Percentiles rank a stretch among this genome's conserved stretches.
phyloP scores from a whole-genome alignment of 2,888 invertebrate genomes.

The Plagiodera versicolora region DNA sequence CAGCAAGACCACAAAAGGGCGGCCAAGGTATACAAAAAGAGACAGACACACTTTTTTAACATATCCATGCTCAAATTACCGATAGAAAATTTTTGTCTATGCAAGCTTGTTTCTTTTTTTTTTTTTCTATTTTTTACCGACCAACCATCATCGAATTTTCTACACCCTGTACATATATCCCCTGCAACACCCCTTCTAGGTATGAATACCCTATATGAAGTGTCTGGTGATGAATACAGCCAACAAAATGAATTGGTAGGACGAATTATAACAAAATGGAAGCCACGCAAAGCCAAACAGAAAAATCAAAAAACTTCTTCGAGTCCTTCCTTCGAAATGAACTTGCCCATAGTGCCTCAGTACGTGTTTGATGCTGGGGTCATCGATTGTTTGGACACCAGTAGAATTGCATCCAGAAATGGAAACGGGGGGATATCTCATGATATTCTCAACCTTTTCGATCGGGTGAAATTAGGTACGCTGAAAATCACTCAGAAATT shows the following conservation, averaged over 20 bases:
- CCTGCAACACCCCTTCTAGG: too few species aligned
- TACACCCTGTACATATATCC: too few species aligned
- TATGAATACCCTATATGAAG: too few species aligned
- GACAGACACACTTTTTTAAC: too few species aligned
- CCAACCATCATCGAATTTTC: too few species aligned
- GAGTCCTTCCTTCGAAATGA: conserved; percentile 5
- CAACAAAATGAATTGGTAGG: not conserved
- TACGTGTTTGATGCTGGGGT: conserved; percentile 6
- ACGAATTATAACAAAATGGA: conserved; percentile 1
- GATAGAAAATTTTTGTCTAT: too few species aligned
- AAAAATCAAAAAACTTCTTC: not conserved
- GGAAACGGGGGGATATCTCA: not conserved
- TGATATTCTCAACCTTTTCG: conserved; percentile 2
- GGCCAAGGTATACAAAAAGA: too few species aligned
- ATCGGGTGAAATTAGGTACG: conserved; percentile 11
- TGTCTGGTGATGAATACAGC: not conserved
- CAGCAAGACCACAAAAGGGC: not conserved
- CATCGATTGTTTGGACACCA: conserved; percentile 1
- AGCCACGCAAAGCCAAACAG: not conserved
- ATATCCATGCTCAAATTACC: too few species aligned
- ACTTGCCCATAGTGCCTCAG: not conserved
- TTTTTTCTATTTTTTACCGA: too few species aligned
- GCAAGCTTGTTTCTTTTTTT: too few species aligned
- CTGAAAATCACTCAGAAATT: not conserved
- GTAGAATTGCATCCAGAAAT: not conserved